Base-by-base conservation (phyloP, 1,140 invertebrate genomes). In the Cydia amplana region DNA sequence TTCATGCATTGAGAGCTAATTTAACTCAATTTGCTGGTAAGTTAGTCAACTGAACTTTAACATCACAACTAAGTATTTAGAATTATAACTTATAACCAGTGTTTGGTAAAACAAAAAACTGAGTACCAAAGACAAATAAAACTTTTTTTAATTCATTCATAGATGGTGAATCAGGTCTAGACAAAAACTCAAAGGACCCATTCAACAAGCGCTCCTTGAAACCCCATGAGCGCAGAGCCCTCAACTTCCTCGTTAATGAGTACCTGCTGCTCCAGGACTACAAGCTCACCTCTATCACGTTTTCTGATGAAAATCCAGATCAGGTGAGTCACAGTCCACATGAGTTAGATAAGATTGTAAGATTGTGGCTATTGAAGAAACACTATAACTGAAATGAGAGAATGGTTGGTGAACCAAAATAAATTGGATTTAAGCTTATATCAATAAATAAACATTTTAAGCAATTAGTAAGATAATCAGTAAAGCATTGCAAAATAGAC, bases 201-300 rank as follows among this genome's bases (percentile, higher is more conserved):
- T 85, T 79, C 36, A 82, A 87, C 79, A 83, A 90, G 77, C 81
- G 85, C 67, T 93, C 94, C 1, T 95, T 97, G 60, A 97, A 97
- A 87, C 96, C 97, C 14, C 96, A 98, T 89, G 97, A 98, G 87
- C 95, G 96, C 87, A 93, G 96, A 91, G 97, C 97, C 40, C 87
- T 98, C 0, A 98, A 98, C 92, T 98, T 97, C 91, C 93, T 98
- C 7, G 95, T 98, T 63, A 98, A 98, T 91, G 97, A 98, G 91
- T 98, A 98, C 90, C 90, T 98, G 16, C 87, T 98, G 43, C 89
- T 95, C 10, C 94, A 96, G 87, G 95, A 96, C 70, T 98, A 98
- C 87, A 98, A 98, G 93, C 90, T 98, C 16, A 98, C 97, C 6
- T 97, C 97, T 0, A 98, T 98, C 51, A 98, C 97, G 28, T 98